Evolutionary conservation across 1,140 invertebrate species (phyloP).

Genomic region (Diorhabda carinulata): DNA sequence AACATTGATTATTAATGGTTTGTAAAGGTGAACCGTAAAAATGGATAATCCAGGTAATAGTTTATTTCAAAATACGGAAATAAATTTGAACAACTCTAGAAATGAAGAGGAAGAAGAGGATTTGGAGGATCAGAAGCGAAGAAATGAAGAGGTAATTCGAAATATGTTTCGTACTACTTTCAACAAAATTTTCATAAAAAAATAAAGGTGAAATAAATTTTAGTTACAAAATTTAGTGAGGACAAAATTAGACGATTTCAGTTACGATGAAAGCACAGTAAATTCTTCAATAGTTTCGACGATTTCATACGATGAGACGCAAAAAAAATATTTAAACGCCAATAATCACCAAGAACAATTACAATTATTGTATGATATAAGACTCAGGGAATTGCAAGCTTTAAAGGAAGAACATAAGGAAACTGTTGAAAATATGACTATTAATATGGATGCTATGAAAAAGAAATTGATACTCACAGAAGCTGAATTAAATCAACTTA

Average conservation of each 20-base stretch:
- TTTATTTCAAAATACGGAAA: constrained; percentile 35
- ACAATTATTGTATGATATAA: constrained; percentile 44
- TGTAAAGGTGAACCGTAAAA: no score
- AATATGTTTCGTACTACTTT: neutral
- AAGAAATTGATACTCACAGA: constrained; percentile 35
- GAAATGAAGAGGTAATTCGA: constrained; percentile 40
- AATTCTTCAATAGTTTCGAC: constrained; percentile 42
- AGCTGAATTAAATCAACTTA: constrained; percentile 34
- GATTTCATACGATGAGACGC: constrained; percentile 27
- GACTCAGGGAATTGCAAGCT: constrained; percentile 41
- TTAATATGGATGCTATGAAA: constrained; percentile 38
- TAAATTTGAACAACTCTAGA: constrained; percentile 38
- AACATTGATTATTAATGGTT: no score
- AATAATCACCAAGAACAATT: constrained; percentile 41
- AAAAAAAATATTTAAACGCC: constrained; percentile 37
- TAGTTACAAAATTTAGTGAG: constrained; percentile 41
- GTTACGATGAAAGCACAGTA: constrained; percentile 45
- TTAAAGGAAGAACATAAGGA: constrained; percentile 39
- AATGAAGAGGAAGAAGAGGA: constrained; percentile 45
- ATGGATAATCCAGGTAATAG: constrained; percentile 36
- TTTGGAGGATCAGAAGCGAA: constrained; percentile 40
- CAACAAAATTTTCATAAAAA: neutral
- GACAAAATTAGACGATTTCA: constrained; percentile 41
- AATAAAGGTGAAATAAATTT: constrained; percentile 19
- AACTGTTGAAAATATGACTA: constrained; percentile 28